These are phyloP conservation scores for Harpalus rubripes DNA, from an alignment of 2,888 invertebrate genomes.

Conservation along the genomic window DNA sequence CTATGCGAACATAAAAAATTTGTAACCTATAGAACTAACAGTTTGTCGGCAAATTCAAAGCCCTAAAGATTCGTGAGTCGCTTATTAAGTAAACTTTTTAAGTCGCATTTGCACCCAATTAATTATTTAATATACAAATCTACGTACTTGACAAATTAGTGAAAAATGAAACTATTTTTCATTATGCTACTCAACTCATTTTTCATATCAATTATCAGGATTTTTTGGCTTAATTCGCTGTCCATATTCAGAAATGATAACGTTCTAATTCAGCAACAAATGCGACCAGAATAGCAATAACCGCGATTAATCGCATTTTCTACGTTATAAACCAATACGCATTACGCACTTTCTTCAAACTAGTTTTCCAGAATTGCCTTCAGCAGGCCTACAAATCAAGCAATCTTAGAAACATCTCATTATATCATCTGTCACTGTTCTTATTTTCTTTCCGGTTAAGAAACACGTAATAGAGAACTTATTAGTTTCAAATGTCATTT, in stretches of 20 bases:
- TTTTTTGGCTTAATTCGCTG: constrained; percentile 27
- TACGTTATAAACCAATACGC: constrained; percentile 30
- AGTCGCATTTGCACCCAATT: too few species aligned
- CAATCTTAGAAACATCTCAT: constrained; percentile 55
- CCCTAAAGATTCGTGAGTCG: too few species aligned
- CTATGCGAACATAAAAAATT: too few species aligned
- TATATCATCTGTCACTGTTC: constrained; percentile 50
- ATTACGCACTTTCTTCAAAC: constrained; percentile 59
- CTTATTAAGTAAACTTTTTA: too few species aligned
- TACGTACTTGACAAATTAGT: too few species aligned
- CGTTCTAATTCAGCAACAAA: constrained; percentile 17
- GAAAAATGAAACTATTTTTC: too few species aligned
- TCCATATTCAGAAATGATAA: constrained; percentile 14
- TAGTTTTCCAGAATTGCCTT: constrained; percentile 48
- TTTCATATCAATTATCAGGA: constrained; percentile 4
- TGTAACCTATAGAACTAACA: too few species aligned
- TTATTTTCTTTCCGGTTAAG: constrained; percentile 49
- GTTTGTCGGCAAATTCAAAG: too few species aligned
- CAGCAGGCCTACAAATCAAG: constrained; percentile 48
- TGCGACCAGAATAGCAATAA: constrained; percentile 46
- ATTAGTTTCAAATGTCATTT: constrained; percentile 40
- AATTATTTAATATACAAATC: too few species aligned
- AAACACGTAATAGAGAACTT: constrained; percentile 20
- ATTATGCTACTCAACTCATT: not conserved
- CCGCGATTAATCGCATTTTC: constrained; percentile 45